Evolutionary conservation across 1,140 invertebrate genomes (phyloP).

Genomic region (Drosophila sucinea): DNA sequence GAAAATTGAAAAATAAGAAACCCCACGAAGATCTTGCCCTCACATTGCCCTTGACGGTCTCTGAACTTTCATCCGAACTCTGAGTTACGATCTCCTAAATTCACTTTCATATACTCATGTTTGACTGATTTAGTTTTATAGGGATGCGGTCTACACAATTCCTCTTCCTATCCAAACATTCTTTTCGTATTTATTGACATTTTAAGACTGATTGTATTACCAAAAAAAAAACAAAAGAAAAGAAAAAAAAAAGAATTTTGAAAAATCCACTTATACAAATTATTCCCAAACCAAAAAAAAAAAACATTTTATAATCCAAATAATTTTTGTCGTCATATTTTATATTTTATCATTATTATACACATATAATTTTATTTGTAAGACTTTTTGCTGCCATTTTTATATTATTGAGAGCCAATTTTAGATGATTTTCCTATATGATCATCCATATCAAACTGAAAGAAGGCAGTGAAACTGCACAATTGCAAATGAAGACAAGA

Average conservation of each 20-base stretch:
- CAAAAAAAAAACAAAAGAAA: slow-evolving; percentile 35
- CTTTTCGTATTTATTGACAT: slow-evolving; percentile 50
- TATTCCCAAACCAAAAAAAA: slow-evolving; percentile 65
- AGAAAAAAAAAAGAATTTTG: slow-evolving; percentile 11
- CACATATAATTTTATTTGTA: background rate
- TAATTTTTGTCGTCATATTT: background rate
- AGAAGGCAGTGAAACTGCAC: slow-evolving; percentile 64
- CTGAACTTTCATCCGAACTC: slow-evolving; percentile 17
- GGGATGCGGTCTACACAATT: slow-evolving; percentile 27
- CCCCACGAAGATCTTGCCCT: background rate
- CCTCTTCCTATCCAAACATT: slow-evolving; percentile 38
- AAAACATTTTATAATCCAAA: slow-evolving; percentile 44
- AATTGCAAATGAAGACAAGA: slow-evolving; percentile 48
- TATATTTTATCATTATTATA: background rate
- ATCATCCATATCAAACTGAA: slow-evolving; percentile 14
- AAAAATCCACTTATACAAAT: slow-evolving; percentile 3
- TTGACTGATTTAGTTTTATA: slow-evolving; percentile 54
- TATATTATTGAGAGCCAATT: slow-evolving; percentile 20
- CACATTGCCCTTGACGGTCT: slow-evolving; percentile 25
- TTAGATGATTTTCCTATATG: slow-evolving; percentile 24
- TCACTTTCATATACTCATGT: slow-evolving; percentile 11
- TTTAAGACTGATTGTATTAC: slow-evolving; percentile 59
- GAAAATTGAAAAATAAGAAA: background rate
- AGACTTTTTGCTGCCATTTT: slow-evolving; percentile 32
- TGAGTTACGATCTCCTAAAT: slow-evolving; percentile 42